Base-by-base conservation (phyloP, 2,797 vertebrate species). In the Huso huso region DNA sequence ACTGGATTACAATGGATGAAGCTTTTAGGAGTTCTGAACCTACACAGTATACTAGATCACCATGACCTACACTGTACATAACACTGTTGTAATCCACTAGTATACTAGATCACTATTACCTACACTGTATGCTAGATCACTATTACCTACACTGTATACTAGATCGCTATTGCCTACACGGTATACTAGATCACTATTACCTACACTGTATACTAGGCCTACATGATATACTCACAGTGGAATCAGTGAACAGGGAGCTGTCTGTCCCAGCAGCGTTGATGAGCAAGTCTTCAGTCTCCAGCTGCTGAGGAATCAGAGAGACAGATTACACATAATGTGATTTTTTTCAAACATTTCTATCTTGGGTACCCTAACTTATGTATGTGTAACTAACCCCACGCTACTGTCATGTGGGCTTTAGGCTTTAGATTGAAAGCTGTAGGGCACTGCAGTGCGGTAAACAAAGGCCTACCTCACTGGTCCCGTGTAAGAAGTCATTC, bases 401-500 rank as follows among this genome's bases (percentile, higher is more conserved):
- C 18, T 18, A 18, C 18, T 58, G 55, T 58, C 55, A 8, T 10
- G 8, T 58, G 55, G 12, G 12, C 8, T 55, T 10, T 58, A 18
- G 12, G 12, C 8, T 55, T 10, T 58, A 18, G 18, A 18, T 18
- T 18, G 18, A 18, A 18, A 18, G 18, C 18, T 18, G 18, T 18
- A 18, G 18, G 18, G 18, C 18, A 18, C 55, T 58, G 55, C 8
- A 58, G 55, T 52, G 57, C 18, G 18, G 18, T 18, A 48, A 6
- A 53, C 2, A 66, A 60, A 52, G 15, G 61, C 66, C 82, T 85
- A 91, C 90, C 89, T 92, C 88, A 78, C 84, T 85, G 81, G 88
- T 88, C 73, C 90, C 90, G 80, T 92, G 89, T 81, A 92, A 88
- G 81, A 92, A 92, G 83, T 92, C 88, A 64, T 92, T 92, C 82